Base-by-base conservation (phyloP, 2,113 vertebrate genomes). In the Psophia crepitans region DNA sequence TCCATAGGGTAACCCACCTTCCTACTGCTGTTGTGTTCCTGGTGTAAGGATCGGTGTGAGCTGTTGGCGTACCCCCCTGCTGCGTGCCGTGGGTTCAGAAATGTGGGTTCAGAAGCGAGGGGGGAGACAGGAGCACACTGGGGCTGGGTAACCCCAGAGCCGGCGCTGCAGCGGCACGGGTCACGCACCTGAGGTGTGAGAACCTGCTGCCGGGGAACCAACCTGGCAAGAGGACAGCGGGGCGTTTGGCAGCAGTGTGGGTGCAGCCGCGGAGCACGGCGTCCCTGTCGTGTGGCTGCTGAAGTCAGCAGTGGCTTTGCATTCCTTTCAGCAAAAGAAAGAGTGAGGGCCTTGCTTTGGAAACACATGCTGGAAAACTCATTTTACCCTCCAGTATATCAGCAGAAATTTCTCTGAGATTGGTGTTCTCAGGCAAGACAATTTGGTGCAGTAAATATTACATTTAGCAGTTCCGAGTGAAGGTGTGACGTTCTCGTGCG, bases 241-340 rank as follows among this genome's bases (percentile, higher is more conserved):
- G 37, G 28, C 7, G 0, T 1, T 53, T 8, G 20, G 35, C 48
- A 8, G 39, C 6, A 2, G 53, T 4, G 16, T 15, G 23, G 63
- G 0, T 48, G 10, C 32, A 49, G 54, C 48, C 73, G 5, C 51
- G 5, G 13, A 7, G 9, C 23, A 5, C 1, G 0, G 66, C 43
- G 23, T 27, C 56, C 12, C 56, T 57, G 28, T 3, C 14, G 15
- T 6, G 1, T 9, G 41, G 20, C 20, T 77, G 22, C 56, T 27
- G 24, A 32, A 60, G 32, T 33, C n/a, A 44, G 22, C 44, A 16
- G 15, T 14, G 20, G 49, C 37, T 74, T 73, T 43, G 51, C 35
- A 10, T 56, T 82, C 43, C 5, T 48, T 28, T 63, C 2, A 3
- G 11, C 2, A 15, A 51, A 51, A 56, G 46, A 14, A 49, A 53